These are phyloP conservation scores for Canis aureus DNA, from an alignment of 2,113 vertebrate species.

Conservation along the genomic window DNA sequence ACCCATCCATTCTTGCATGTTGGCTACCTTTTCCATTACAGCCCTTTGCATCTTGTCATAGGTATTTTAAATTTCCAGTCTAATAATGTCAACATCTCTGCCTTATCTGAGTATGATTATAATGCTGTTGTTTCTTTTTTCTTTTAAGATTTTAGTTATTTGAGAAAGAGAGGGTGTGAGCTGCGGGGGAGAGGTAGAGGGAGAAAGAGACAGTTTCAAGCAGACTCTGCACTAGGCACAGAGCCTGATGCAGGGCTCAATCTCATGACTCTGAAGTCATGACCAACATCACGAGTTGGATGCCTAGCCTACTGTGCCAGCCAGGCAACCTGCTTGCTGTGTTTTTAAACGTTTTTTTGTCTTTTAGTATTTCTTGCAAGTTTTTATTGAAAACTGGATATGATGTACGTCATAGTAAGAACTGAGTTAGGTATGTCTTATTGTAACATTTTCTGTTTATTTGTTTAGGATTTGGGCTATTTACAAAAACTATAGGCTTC, in stretches of 20 bases:
- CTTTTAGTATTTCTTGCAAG: not conserved
- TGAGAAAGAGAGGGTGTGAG: not conserved
- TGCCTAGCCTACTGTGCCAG: not conserved
- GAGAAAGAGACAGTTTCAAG: not conserved
- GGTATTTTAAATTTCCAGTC: not conserved
- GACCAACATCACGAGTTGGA: not conserved
- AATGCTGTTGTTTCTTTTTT: not conserved
- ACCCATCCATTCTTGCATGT: not conserved
- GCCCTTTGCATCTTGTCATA: not conserved
- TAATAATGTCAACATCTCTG: not conserved
- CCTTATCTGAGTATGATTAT: not conserved
- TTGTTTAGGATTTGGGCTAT: not conserved
- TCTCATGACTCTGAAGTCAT: not conserved
- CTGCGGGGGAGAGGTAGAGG: not conserved
- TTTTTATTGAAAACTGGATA: not conserved
- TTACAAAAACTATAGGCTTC: not conserved
- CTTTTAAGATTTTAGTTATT: not conserved
- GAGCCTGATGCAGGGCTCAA: not conserved
- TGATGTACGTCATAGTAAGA: not conserved
- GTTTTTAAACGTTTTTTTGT: not conserved
- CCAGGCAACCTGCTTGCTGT: not conserved
- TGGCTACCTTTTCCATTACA: not conserved
- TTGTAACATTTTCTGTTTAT: not conserved
- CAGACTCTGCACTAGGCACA: not conserved
- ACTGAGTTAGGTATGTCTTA: not conserved